Base-by-base conservation (phyloP, 2,113 vertebrate species). In the Felis chaus region DNA sequence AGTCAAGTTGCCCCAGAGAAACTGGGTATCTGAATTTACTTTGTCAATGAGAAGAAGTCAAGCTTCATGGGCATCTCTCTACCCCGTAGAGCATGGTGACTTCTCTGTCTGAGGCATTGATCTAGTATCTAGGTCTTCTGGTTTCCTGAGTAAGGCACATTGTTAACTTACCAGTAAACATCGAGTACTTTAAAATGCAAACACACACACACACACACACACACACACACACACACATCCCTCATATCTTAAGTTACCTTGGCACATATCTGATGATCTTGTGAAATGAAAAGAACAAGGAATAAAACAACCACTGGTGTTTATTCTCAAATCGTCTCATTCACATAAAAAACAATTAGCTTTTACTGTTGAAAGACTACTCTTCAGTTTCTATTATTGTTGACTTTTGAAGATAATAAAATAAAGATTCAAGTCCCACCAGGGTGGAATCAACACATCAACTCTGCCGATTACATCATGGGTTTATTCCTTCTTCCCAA, bases 391-490 rank as follows among this genome's bases (percentile, higher is more conserved):
- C 94, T 85, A 81, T 98, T 96, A 92, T 89, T 91, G 78, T 85
- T 97, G 84, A 85, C 45, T 94, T 98, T 97, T 74, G 45, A 96
- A 98, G 92, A 97, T 86, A 95, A 98, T 94, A 98, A 98, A 98
- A 98, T 95, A 89, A 95, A 98, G 97, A 92, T 87, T 80, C 78
- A 97, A 98, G 97, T 95, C 97, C 94, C 96, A 85, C 19, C 50
- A 82, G 96, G 84, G 94, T 97, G 85, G 76, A 96, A 98, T 98
- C 97, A 97, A 98, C 89, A 98, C 93, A 94, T 96, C 94, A 92
- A 93, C 97, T 95, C 89, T 89, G 73, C 25, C 97, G 95, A 98
- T 98, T 98, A 98, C 97, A 97, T 98, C 98, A 98, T 89, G 97
- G 79, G 74, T 93, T 96, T 97, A 98, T 98, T 98, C 97, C 79